Conservation (phyloP, 2,888 invertebrate genomes). For the Chorisops tibialis region DNA sequence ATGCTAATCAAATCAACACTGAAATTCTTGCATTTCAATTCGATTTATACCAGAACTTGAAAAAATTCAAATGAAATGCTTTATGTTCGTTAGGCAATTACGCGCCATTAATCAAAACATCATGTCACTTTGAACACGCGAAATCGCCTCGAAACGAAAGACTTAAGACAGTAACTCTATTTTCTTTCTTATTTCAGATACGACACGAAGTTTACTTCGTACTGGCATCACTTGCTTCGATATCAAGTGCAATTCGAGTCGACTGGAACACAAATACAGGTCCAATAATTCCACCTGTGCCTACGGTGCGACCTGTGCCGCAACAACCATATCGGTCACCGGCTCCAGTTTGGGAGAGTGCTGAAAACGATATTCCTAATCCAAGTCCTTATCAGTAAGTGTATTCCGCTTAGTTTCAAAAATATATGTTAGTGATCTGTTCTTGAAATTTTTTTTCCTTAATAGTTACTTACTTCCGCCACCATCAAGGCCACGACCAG, state of each 20-base stretch:
- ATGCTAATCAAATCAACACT: too few species aligned
- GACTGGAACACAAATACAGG: constrained; percentile 62
- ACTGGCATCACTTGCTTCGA: constrained; percentile 44
- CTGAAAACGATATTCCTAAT: constrained; percentile 58
- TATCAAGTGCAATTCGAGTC: constrained; percentile 59
- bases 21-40: too few species aligned
- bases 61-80: too few species aligned
- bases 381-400: constrained; percentile 60
- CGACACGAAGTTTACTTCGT: constrained; percentile 41
- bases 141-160: constrained; percentile 3
- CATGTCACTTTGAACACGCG: too few species aligned
- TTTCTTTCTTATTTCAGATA: constrained; percentile 36
- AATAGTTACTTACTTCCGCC: constrained; percentile 49
- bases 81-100: too few species aligned
- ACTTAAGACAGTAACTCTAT: constrained; percentile 11
- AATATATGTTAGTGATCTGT: background rate
- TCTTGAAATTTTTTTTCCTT: constrained; percentile 13
- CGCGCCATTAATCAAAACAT: too few species aligned
- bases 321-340: constrained; percentile 57
- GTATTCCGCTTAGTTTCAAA: background rate
- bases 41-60: too few species aligned
- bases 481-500: constrained; percentile 48
- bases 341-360: constrained; percentile 62
- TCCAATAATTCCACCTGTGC: constrained; percentile 59
- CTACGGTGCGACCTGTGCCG: constrained; percentile 54